Conservation (phyloP, 2,113 vertebrate species). For the Podiceps cristatus region DNA sequence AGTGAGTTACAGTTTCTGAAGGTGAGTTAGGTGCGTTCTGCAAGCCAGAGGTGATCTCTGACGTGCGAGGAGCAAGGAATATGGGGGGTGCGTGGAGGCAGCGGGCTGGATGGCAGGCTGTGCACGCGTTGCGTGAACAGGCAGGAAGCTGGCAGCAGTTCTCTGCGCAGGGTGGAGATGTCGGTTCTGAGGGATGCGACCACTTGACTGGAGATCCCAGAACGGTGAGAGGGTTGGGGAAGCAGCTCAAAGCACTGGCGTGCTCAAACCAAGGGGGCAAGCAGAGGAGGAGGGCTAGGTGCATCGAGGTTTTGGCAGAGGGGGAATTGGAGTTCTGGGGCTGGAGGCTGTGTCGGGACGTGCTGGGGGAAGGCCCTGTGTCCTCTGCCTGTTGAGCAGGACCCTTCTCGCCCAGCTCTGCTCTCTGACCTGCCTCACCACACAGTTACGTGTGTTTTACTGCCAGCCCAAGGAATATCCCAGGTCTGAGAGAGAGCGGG, state of each 20-base stretch:
- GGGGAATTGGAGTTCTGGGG: not conserved
- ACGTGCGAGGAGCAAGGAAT: rapidly evolving
- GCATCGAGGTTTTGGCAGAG: not conserved
- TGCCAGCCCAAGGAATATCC: not conserved
- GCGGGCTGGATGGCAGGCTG: not conserved
- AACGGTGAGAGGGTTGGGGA: not conserved
- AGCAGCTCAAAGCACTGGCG: not conserved
- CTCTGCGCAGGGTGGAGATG: not conserved
- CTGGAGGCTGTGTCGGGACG: not conserved
- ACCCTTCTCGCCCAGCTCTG: not conserved
- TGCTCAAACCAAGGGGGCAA: not conserved
- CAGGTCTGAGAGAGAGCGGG: too few relatives aligned
- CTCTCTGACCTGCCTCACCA: not conserved
- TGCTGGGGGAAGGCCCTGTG: not conserved
- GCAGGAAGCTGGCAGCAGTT: not conserved
- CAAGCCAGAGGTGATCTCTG: not conserved
- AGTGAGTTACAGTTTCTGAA: not conserved
- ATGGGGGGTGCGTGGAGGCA: not conserved
- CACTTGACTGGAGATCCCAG: not conserved
- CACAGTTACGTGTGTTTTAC: too few relatives aligned
- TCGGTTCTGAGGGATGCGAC: rapidly evolving
- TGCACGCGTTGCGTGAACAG: rapidly evolving
- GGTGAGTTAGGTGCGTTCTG: not conserved
- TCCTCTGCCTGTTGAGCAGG: not conserved
- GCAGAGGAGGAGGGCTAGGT: not conserved